A percentile compares a stretch with the other conserved stretches of the same genome.
Evolutionary conservation across 2,797 vertebrate species (phyloP).

Genomic region (Onychomys arenicola): DNA sequence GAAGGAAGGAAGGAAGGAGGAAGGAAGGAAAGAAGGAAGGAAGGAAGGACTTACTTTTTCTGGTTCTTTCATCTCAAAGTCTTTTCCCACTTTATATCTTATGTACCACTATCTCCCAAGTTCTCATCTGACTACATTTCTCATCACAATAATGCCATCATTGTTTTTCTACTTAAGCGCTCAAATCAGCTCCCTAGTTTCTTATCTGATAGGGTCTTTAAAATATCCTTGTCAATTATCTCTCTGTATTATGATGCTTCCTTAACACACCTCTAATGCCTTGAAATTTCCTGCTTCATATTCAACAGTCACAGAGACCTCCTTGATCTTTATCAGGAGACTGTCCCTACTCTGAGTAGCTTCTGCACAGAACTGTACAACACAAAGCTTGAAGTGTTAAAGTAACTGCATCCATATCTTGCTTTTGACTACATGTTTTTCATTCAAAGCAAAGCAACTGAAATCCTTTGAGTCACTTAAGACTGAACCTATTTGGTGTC

Average conservation of each 20-base stretch:
- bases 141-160: neutral
- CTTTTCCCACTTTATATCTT: neutral
- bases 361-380: constrained; percentile 14
- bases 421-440: constrained; percentile 13
- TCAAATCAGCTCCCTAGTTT: neutral
- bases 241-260: neutral
- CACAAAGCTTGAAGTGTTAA: constrained; percentile 29
- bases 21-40: fast-evolving
- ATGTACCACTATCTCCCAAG: neutral
- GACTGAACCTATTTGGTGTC: constrained; percentile 35
- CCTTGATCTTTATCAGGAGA: neutral
- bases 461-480: constrained; percentile 49
- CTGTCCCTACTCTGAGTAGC: neutral
- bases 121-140: neutral
- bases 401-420: neutral
- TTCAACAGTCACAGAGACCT: neutral
- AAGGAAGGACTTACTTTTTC: too few relatives aligned
- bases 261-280: neutral
- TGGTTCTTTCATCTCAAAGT: neutral
- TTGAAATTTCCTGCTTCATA: neutral
- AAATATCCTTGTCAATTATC: neutral
- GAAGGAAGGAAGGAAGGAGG: fast-evolving
- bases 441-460: constrained; percentile 34
- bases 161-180: neutral
- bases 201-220: neutral